Percentiles rank a stretch among this genome's conserved stretches.
These are phyloP conservation scores for Pituophis catenifer DNA, from an alignment of 2,113 vertebrate genomes.

Conservation along the genomic window DNA sequence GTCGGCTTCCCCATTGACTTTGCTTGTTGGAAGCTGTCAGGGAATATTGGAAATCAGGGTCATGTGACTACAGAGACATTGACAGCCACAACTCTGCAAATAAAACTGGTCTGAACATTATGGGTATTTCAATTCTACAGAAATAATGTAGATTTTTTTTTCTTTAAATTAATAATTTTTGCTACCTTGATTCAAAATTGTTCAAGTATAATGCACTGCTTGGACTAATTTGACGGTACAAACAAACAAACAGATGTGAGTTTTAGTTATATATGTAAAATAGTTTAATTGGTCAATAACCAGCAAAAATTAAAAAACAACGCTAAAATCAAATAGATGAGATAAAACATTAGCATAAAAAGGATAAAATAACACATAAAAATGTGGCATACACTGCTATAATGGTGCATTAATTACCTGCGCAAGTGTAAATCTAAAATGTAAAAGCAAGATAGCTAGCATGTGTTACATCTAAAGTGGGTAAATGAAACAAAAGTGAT, in stretches of 20 bases:
- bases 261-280: not conserved
- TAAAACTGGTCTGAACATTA: not conserved
- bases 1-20: not conserved
- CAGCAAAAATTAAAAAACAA: not conserved
- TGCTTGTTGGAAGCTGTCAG: not conserved
- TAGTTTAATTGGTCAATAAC: not conserved
- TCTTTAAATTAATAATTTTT: not conserved
- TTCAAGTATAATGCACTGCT: not conserved
- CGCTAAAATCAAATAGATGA: not conserved
- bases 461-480: not conserved
- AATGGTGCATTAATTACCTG: not conserved
- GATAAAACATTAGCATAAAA: not conserved
- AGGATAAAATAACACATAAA: not conserved
- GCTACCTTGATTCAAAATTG: not conserved
- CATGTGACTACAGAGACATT: not conserved
- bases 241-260: not conserved
- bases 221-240: not conserved
- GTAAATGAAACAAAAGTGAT: not conserved
- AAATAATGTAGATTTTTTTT: not conserved
- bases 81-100: not conserved
- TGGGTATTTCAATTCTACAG: not conserved
- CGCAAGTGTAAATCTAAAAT: not conserved
- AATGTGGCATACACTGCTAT: not conserved
- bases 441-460: not conserved
- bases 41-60: not conserved